Conservation (phyloP, 1,140 invertebrate species). For the Anoplophora glabripennis region DNA sequence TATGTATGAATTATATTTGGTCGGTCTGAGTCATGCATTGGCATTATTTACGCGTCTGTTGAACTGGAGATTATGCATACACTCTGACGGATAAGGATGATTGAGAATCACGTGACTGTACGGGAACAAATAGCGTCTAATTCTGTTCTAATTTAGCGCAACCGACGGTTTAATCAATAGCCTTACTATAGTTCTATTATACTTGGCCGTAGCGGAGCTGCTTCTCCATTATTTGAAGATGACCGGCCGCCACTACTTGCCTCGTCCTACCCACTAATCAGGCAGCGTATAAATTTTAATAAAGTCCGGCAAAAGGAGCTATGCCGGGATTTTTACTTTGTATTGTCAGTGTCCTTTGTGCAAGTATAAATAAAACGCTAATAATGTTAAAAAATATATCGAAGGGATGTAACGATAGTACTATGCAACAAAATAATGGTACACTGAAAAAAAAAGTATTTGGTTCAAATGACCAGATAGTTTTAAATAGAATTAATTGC, state of each 20-base stretch:
- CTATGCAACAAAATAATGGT: too few relatives aligned
- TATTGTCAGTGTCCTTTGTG: too few relatives aligned
- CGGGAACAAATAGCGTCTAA: slow-evolving; percentile 41
- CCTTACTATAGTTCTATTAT: slow-evolving; percentile 6
- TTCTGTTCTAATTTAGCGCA: slow-evolving; percentile 44
- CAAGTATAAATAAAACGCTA: too few relatives aligned
- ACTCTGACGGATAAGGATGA: slow-evolving; percentile 11
- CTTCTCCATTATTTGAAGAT: slow-evolving; percentile 6
- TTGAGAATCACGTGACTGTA: slow-evolving; percentile 8
- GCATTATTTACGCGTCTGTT: slow-evolving; percentile 30
- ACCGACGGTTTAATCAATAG: slow-evolving; percentile 8
- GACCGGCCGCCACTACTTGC: not conserved
- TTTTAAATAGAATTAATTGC: too few relatives aligned
- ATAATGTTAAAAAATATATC: too few relatives aligned
- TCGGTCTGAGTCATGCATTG: slow-evolving; percentile 9
- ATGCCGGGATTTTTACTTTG: too few relatives aligned
- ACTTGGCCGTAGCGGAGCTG: not conserved
- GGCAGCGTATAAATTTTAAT: not conserved
- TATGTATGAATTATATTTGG: slow-evolving; percentile 11
- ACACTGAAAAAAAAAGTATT: too few relatives aligned
- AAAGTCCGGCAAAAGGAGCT: too few relatives aligned
- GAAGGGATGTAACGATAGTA: too few relatives aligned
- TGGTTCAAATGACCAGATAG: too few relatives aligned
- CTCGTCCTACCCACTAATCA: not conserved
- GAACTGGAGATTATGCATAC: slow-evolving; percentile 22